Evolutionary conservation across 2,888 invertebrate genomes (phyloP).

Genomic region (Brachyptera putata): DNA sequence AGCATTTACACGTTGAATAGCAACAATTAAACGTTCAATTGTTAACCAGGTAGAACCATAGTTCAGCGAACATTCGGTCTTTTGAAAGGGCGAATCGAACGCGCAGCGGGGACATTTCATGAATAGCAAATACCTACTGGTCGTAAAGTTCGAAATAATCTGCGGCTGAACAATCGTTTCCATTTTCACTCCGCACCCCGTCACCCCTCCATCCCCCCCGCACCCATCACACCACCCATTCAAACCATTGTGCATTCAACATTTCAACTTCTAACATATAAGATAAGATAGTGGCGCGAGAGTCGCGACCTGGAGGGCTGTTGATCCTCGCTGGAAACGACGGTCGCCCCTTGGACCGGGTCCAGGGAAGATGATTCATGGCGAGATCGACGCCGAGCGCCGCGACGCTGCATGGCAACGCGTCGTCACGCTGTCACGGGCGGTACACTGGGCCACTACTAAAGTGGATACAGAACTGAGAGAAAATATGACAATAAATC

Average conservation of each 20-base stretch:
- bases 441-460: neutral
- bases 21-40: slow-evolving; percentile 4
- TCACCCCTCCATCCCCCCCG: neutral
- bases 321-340: neutral
- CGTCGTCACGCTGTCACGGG: slow-evolving; percentile 1
- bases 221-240: neutral
- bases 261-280: neutral
- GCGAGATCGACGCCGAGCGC: slow-evolving; percentile 2
- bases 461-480: neutral
- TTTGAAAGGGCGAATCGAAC: neutral
- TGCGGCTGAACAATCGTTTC: neutral
- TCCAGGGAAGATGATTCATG: slow-evolving; percentile 7
- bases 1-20: no score
- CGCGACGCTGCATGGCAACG: neutral
- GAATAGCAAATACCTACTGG: slow-evolving; percentile 10
- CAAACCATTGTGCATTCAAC: neutral
- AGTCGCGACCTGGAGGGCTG: neutral
- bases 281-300: slow-evolving; percentile 2
- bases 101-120: neutral
- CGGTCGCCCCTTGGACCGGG: neutral
- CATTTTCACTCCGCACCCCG: neutral
- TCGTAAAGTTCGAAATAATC: slow-evolving; percentile 13
- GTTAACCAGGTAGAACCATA: neutral
- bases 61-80: neutral
- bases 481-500: slow-evolving; percentile 2